Evolutionary conservation across 2,113 vertebrate genomes (phyloP).

Genomic region (Prunella fulvescens): DNA sequence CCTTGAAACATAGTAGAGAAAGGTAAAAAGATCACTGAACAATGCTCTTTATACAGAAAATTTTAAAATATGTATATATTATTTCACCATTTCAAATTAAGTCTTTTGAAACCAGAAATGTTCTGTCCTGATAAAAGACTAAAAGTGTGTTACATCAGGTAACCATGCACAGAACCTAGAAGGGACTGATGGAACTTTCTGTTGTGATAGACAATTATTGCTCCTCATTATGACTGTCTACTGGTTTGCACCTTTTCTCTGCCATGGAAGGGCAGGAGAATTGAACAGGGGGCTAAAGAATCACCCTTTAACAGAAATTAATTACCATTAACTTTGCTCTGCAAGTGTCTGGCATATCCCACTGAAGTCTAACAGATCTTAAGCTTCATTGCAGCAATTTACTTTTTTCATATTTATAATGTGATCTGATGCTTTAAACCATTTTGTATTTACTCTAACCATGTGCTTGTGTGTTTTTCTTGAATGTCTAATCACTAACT

Average conservation of each 20-base stretch:
- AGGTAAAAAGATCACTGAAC: background rate
- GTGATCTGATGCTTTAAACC: background rate
- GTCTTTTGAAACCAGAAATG: background rate
- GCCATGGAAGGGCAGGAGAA: background rate
- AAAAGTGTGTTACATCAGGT: background rate
- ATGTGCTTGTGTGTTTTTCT: background rate
- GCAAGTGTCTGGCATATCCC: background rate
- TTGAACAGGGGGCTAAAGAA: background rate
- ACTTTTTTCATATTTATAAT: background rate
- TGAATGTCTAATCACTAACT: background rate
- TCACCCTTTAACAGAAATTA: rapidly evolving
- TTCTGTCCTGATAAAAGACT: background rate
- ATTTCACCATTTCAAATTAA: background rate
- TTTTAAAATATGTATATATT: background rate
- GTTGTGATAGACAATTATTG: background rate
- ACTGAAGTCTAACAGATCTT: background rate
- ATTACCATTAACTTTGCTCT: background rate
- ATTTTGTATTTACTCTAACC: background rate
- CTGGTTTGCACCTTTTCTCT: background rate
- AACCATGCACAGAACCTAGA: background rate
- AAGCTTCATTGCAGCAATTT: background rate
- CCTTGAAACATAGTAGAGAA: background rate
- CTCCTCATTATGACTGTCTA: too few relatives aligned
- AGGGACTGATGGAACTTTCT: background rate
- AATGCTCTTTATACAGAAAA: background rate